Base-by-base conservation (phyloP, 2,797 vertebrate genomes). In the Mionectes olivaceus region DNA sequence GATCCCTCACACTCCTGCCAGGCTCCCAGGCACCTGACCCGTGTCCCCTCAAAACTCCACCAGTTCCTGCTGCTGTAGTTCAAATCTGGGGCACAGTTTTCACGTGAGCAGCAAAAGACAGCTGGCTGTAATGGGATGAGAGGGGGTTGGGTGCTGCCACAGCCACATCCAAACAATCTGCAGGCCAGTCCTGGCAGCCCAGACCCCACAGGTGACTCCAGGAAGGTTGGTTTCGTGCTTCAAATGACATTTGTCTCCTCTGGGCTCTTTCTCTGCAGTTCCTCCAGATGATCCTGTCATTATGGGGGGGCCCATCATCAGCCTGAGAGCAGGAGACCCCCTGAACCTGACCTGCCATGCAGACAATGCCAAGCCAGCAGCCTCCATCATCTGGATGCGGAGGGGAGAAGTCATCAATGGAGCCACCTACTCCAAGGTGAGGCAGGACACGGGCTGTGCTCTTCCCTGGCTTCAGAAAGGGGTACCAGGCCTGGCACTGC, bases 361-460 rank as follows among this genome's bases (percentile, higher is more conserved):
- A 1, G 98, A 99, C 98, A 99, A 99, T 0, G 99, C 99, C 97
- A 99, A 99, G 94, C 99, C 99, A 1, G 99, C 99, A 0, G 99
- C 99, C 49, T 99, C 99, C 74, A 99, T 99, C 97, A 98, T 99
- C 97, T 99, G 99, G 99, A 98, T 99, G 93, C 92, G 99, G 65
- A 99, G 98, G 25, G 99, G 99, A 94, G 99, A 99, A 92, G 99
- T 99, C 94, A 98, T 99, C 77, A 99, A 99, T 0, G 99, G 99
- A 92, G 99, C 99, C 96, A 99, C 99, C 96, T 99, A 99, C 97
- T 99, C 99, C 96, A 99, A 99, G 99, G 99, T 99, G 98, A 98
- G 98, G 95, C 60, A 21, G 52, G 14, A 25, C 25, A 10, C 16
- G 13, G 9, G 11, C 44, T 14, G 22, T 5, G 65, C 41, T 52